Percentiles rank a stretch among this genome's conserved stretches.
Conservation (phyloP, 2,113 vertebrate species). For the Clarias batrachus region DNA sequence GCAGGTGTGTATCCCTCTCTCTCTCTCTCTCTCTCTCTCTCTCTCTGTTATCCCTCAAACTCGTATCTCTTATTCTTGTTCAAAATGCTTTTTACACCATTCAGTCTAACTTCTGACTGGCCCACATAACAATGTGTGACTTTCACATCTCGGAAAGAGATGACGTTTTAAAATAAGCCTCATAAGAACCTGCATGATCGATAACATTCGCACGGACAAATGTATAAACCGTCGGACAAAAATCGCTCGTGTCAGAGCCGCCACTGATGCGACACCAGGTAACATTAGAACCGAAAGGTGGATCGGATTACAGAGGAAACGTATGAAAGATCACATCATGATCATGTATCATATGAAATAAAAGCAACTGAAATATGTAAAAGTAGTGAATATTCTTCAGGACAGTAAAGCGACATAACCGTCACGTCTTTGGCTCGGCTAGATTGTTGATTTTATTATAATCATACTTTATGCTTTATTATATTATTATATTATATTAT, state of each 20-base stretch:
- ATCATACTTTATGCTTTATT: not conserved
- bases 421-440: not conserved
- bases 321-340: not conserved
- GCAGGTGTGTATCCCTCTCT: conserved; percentile 79
- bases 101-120: not conserved
- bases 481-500: not conserved
- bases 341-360: not conserved
- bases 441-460: not conserved
- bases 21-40: not conserved
- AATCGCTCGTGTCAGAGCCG: not conserved
- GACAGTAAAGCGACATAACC: not conserved
- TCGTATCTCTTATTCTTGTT: not conserved
- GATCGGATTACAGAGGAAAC: too few relatives aligned
- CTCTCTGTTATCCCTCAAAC: not conserved
- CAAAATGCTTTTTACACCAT: not conserved
- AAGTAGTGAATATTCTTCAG: not conserved
- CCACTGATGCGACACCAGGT: not conserved
- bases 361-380: not conserved
- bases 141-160: not conserved
- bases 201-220: not conserved
- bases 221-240: not conserved
- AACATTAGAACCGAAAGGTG: not conserved
- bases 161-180: not conserved
- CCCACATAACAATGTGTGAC: not conserved
- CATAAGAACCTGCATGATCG: not conserved